A percentile compares a stretch with the other conserved stretches of the same genome.
Conservation (phyloP, 2,888 invertebrate species). For the Pammene fasciana region DNA sequence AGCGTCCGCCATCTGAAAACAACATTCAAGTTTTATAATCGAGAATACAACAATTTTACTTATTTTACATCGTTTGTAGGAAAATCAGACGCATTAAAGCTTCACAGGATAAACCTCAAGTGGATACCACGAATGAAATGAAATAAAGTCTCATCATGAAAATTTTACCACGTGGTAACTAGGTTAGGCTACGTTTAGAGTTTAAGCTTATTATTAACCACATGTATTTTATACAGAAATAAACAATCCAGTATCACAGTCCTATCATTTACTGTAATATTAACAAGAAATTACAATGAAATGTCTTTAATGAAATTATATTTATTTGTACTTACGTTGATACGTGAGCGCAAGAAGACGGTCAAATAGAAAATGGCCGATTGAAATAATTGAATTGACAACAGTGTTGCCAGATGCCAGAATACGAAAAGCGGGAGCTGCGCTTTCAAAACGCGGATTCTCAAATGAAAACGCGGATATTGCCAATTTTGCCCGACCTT, state of each 20-base stretch:
- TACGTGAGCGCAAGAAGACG: constrained; percentile 70
- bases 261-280: not conserved
- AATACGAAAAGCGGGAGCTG: no score
- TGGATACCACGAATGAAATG: constrained; percentile 81
- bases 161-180: constrained; percentile 64
- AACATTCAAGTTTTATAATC: not conserved
- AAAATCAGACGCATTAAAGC: constrained; percentile 75
- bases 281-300: not conserved
- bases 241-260: no score
- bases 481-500: no score
- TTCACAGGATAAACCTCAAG: constrained; percentile 78
- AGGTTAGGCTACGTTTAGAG: constrained; percentile 46
- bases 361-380: constrained; percentile 78
- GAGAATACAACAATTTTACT: not conserved
- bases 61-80: not conserved
- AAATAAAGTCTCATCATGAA: constrained; percentile 68
- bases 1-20: constrained; percentile 96
- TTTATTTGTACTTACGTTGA: constrained; percentile 71
- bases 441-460: no score
- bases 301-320: not conserved
- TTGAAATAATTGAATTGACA: constrained; percentile 9
- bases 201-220: no score
- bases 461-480: no score
- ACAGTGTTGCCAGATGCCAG: no score
- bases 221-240: no score